Base-by-base conservation (phyloP, 2,888 invertebrate species). In the Apamea crenata region DNA sequence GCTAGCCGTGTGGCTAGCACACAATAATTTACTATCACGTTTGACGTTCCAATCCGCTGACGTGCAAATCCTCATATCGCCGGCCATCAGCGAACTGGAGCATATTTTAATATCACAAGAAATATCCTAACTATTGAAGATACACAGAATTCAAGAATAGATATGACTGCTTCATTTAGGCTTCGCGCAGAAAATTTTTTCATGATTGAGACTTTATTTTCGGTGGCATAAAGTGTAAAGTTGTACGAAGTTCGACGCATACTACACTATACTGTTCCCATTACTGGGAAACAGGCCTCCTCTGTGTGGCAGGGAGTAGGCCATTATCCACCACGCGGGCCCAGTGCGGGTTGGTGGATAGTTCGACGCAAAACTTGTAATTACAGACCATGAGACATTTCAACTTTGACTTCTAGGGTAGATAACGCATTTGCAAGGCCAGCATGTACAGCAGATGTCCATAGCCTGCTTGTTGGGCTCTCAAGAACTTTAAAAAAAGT, bases 41-140 rank as follows among this genome's bases (percentile, higher is more conserved):
- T 72, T 65, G 32, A 47, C 61, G 85, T 80, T 72, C 56, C 56
- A 50, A 71, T 71, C 68, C 66, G 36, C 29, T 68, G 68, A 77
- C 67, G 71, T 36, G 68, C 29, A 87, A 77, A 74, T 84, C 29
- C 65, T 65, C 63, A 32, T 74, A 72, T 71, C 78, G 73, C 79
- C 79, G 76, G n/a, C 65, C 40, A 67, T 71, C 63, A 70, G 44
- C 14, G 53, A 84, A 87, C 71, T 84, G 21, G 87, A 63, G 56
- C 85, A 66, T 36, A 80, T 61, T 87, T 80, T 77, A 77, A 84
- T 65, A 77, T 68, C 47, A 71, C 71, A 74, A 74, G 63, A 80
- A 75, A 56, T 84, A 74, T 56, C 72, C 14, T 80, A 77, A 83
- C 75, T 71, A 25, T 36, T 29, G 40, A n/a, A 63, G 61, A 56